Evolutionary conservation across 2,113 vertebrate genomes (phyloP), one percentile per base, ranked within the genome.

Genomic region (Zeus faber): DNA sequence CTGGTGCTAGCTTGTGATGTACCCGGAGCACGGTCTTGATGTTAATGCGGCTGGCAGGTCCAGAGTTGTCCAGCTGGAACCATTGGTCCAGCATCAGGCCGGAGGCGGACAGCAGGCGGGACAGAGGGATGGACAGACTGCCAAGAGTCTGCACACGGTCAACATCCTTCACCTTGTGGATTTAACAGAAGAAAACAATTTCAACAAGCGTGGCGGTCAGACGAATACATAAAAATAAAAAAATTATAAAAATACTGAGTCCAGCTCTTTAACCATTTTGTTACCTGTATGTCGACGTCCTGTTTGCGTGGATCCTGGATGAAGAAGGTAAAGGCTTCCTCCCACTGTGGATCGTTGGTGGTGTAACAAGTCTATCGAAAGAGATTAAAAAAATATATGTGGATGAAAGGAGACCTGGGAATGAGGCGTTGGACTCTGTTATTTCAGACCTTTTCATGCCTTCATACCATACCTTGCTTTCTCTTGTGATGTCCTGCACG

Each of bases 321-420:
- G 73, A 96, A 97, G 80, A 97, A 97, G 4, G 90, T 93, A 64
- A 97, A 95, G 3, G 94, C 93, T 5, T 92, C 92, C 23, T 93
- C 93, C 93, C 94, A 97, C 16, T 89, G 63, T 0, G 95, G 95
- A 64, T 85, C 72, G 31, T 85, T 64, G 0, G 85, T 93, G 31
- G 80, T 88, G 44, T 88, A 92, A 70, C 90, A 80, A 1, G 89
- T 88, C 95, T 96, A 56, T 35, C 59, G 11, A 17, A 0, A 20
- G 31, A 14, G 65, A 23, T 1, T 39, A 49, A 66, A 6, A 49
- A 2, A 9, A 43, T 2, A 6, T 3, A 10, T 25, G 26, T 46
- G 17, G 20, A 13, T 6, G 2, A 22, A 17, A n/a, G 7, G 23
- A 3, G 2, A 9, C 14, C n/a, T n/a, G n/a, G n/a, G n/a, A n/a